These are phyloP conservation scores for Eilema depressum DNA, from an alignment of 2,888 invertebrate species.

Conservation along the genomic window DNA sequence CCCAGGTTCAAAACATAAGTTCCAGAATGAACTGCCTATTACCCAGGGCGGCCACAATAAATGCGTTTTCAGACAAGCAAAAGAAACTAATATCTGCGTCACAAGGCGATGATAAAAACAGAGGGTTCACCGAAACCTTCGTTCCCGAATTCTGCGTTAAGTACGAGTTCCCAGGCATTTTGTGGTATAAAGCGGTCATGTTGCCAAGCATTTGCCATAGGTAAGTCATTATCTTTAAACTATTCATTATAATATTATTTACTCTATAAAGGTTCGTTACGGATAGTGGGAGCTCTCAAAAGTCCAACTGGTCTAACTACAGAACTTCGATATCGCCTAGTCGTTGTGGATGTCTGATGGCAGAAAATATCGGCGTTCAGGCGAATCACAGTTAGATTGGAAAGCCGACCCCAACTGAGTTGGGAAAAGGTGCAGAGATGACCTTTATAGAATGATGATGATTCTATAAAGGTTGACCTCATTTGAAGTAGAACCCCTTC, in stretches of 20 bases:
- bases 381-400: no score
- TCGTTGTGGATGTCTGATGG: no score
- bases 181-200: slow-evolving; percentile 95
- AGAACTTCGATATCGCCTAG: no score
- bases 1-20: slow-evolving; percentile 77
- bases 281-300: no score
- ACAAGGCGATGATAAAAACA: slow-evolving; percentile 81
- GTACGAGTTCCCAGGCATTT: slow-evolving; percentile 89
- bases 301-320: no score
- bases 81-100: slow-evolving; percentile 63
- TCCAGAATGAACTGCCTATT: slow-evolving; percentile 80
- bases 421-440: no score
- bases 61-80: slow-evolving; percentile 72
- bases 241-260: no score
- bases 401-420: no score
- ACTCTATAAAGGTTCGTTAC: no score
- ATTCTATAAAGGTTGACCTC: not conserved
- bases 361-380: no score
- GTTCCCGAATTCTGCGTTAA: slow-evolving; percentile 95
- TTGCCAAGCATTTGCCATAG: slow-evolving; percentile 95
- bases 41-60: slow-evolving; percentile 76
- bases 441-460: no score
- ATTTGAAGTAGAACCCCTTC: no score
- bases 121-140: slow-evolving; percentile 88
- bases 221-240: slow-evolving; percentile 56